A percentile compares a stretch with the other conserved stretches of the same genome.
phyloP scores from a whole-genome alignment of 2,888 invertebrate species.

The Minunthozetes semirufus region DNA sequence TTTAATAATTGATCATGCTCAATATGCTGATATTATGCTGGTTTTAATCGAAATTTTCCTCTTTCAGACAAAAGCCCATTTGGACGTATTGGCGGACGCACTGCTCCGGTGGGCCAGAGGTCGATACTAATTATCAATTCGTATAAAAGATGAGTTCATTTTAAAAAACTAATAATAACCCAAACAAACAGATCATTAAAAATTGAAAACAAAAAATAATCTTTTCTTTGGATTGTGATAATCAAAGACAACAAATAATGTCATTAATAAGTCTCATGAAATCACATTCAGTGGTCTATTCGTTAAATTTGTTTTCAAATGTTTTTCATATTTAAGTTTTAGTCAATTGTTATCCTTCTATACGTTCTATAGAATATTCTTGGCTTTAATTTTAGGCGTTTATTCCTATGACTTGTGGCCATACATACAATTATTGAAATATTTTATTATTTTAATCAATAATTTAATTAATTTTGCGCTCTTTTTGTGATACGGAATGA shows the following conservation, averaged over 20 bases:
- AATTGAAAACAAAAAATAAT: not conserved
- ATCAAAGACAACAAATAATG: not conserved
- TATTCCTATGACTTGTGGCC: too few species aligned
- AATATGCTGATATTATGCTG: not conserved
- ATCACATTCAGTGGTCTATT: not conserved
- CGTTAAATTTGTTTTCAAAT: too few species aligned
- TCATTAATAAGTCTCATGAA: not conserved
- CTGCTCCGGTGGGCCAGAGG: slow-evolving; percentile 88
- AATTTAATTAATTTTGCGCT: not conserved
- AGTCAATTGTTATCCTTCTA: too few species aligned
- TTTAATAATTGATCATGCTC: too few species aligned
- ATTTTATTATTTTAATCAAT: not conserved
- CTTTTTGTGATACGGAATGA: not conserved
- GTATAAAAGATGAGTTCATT: not conserved
- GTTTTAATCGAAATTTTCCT: not conserved
- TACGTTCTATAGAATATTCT: too few species aligned
- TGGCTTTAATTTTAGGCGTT: too few species aligned
- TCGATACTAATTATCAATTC: slow-evolving; percentile 56
- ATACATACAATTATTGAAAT: not conserved
- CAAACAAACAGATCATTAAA: not conserved
- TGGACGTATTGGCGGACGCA: slow-evolving; percentile 89
- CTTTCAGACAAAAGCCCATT: slow-evolving; percentile 83
- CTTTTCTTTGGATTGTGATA: slow-evolving; percentile 6
- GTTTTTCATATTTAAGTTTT: too few species aligned
- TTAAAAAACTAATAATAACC: not conserved